Evolutionary conservation across 92 coral and sea anemone species (phyloP).

Genomic region (Porites cylindrica): DNA sequence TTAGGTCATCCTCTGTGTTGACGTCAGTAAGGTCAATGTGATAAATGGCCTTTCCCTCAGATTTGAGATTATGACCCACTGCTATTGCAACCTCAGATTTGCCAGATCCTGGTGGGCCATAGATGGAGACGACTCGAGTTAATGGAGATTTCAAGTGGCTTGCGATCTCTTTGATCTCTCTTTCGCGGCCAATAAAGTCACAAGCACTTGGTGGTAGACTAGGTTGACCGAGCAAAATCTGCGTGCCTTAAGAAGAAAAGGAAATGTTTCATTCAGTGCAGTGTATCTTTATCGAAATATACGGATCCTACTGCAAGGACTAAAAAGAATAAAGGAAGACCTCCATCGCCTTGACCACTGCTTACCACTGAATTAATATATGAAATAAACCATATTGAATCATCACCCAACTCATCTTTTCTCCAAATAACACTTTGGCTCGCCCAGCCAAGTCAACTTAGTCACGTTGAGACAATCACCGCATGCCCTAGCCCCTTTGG

Average conservation of each 20-base stretch:
- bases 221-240: background rate
- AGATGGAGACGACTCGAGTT: conserved; percentile 3
- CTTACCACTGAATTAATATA: no score
- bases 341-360: no score
- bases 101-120: conserved; percentile 33
- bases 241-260: background rate
- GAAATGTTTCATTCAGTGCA: no score
- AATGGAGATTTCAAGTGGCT: background rate
- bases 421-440: no score
- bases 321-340: background rate
- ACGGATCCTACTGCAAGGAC: background rate
- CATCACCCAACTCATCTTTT: no score
- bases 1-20: background rate
- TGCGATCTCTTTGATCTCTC: background rate
- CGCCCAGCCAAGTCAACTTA: no score
- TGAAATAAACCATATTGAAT: no score
- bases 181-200: conserved; percentile 3
- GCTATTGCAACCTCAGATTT: conserved; percentile 24
- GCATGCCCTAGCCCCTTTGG: no score
- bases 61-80: conserved; percentile 22
- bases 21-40: background rate
- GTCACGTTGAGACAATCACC: no score
- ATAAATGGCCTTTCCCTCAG: background rate
- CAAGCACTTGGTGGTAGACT: background rate
- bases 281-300: background rate